Evolutionary conservation across 2,888 invertebrate genomes (phyloP), one percentile per base, ranked within the genome.

Genomic region (Epirrhoe alternata): DNA sequence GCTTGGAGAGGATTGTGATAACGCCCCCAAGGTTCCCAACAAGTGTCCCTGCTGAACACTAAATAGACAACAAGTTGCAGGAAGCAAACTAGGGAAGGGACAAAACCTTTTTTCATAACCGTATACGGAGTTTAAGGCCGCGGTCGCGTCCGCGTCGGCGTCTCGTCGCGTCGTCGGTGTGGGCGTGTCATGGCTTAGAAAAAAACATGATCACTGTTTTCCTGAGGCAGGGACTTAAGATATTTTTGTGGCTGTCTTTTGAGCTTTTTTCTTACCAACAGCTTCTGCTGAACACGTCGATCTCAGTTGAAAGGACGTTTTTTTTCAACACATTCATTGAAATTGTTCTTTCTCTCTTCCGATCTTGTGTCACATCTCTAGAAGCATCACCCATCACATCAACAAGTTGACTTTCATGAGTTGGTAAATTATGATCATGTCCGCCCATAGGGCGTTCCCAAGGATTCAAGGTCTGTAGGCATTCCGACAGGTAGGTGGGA

Each of bases 381-480:
- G 53, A 10, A 24, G 14, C 14, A 50, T 30, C 24, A 30, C 12
- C 47, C 52, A n/a, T 14, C 52, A 52, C 52, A n/a, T 14, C 52
- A 52, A 52, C 54, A 38, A 54, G 35, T 54, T 54, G 50, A 24
- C 6, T 53, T 53, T 16, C 33, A 53, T n/a, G 51, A 35, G 53
- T 35, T 45, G 4, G 38, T 38, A 38, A 14, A 14, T 45, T 35
- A 53, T 53, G 50, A 24, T 50, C 10, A 6, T 24, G 53, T 33
- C 53, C 53, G 53, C 53, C 53, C 53, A 8, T n/a, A 35, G 53
- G 53, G 53, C 53, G 53, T 33, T 14, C 33, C 53, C n/a, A 35
- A 33, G 52, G n/a, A 8, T 51, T 14, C 14, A 14, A 33, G 6
- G 53, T 8, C 3, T 16, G 14, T 35, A 6, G 2, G 16, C 31